Conservation (phyloP, 2,888 invertebrate species). For the Erebia ligea region DNA sequence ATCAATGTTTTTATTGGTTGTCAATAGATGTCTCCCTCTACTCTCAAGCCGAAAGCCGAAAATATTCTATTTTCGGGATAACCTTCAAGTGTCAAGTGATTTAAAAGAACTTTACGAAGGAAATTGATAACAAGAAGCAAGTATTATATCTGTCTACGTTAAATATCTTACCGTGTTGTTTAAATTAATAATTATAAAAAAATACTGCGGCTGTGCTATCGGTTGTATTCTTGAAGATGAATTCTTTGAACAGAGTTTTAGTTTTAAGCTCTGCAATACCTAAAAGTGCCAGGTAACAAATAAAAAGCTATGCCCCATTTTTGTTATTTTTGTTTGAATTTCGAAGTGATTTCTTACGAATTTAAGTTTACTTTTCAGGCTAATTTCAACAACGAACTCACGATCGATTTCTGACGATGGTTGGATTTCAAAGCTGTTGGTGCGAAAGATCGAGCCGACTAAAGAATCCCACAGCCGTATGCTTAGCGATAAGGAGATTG, state of each 20-base stretch:
- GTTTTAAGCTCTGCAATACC: constrained; percentile 61
- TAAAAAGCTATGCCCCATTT: constrained; percentile 28
- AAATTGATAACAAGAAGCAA: constrained; percentile 69
- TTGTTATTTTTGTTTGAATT: constrained; percentile 50
- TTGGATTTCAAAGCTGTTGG: constrained; percentile 94
- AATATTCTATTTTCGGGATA: constrained; percentile 74
- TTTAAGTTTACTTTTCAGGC: constrained; percentile 55
- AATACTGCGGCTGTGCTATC: constrained; percentile 20
- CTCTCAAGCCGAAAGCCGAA: neutral
- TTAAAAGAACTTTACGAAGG: constrained; percentile 67
- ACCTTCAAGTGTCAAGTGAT: constrained; percentile 82
- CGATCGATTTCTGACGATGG: constrained; percentile 84
- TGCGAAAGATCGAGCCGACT: constrained; percentile 95
- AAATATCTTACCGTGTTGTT: constrained; percentile 37
- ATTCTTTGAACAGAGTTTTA: constrained; percentile 68
- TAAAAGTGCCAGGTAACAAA: constrained; percentile 68
- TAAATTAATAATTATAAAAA: constrained; percentile 43
- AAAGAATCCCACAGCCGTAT: constrained; percentile 98
- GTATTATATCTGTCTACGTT: too few species aligned
- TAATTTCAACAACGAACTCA: constrained; percentile 68
- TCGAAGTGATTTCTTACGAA: constrained; percentile 45
- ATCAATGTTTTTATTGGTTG: constrained; percentile 50
- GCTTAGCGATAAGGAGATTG: constrained; percentile 97
- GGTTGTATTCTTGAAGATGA: constrained; percentile 55
- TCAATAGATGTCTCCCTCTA: constrained; percentile 62